These are phyloP conservation scores for Steinernema carpocapsae DNA, from an alignment of 2,888 invertebrate genomes.

Conservation along the genomic window DNA sequence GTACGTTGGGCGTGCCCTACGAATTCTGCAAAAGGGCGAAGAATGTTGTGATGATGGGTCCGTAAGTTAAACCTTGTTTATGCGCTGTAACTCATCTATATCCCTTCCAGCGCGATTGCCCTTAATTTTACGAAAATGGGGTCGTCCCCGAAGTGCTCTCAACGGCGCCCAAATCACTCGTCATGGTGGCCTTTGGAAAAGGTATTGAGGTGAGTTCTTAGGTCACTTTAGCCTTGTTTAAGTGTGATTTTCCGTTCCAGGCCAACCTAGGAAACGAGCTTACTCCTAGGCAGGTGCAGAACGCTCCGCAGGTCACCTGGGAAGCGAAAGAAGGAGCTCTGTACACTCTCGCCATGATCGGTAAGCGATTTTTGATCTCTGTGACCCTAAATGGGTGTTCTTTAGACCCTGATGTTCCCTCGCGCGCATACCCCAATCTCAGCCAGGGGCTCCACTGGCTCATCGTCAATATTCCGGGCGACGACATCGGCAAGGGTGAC, in stretches of 20 bases:
- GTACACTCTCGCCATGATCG: slow-evolving; percentile 83
- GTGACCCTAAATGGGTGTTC: neutral
- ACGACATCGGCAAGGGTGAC: slow-evolving; percentile 77
- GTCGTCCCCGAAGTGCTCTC: slow-evolving; percentile 81
- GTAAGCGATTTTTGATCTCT: slow-evolving; percentile 69
- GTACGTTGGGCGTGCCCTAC: no score
- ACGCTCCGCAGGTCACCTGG: slow-evolving; percentile 77
- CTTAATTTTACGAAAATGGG: slow-evolving; percentile 73
- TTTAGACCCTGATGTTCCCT: neutral
- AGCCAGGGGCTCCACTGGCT: slow-evolving; percentile 81
- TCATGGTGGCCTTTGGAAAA: slow-evolving; percentile 70
- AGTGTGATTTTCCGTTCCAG: slow-evolving; percentile 47
- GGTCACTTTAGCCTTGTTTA: neutral
- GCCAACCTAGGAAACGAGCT: slow-evolving; percentile 66
- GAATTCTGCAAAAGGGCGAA: no score
- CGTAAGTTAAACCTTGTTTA: no score
- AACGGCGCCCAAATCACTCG: slow-evolving; percentile 74
- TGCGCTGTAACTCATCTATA: no score
- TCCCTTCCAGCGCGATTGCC: no score
- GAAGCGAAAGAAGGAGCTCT: slow-evolving; percentile 71
- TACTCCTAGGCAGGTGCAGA: slow-evolving; percentile 73
- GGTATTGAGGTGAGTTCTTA: neutral
- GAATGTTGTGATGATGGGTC: no score
- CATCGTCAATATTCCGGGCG: slow-evolving; percentile 81
- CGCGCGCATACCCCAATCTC: neutral